Evolutionary conservation across 2,113 vertebrate genomes (phyloP), one percentile per base, ranked within the genome.

Genomic region (Meles meles): DNA sequence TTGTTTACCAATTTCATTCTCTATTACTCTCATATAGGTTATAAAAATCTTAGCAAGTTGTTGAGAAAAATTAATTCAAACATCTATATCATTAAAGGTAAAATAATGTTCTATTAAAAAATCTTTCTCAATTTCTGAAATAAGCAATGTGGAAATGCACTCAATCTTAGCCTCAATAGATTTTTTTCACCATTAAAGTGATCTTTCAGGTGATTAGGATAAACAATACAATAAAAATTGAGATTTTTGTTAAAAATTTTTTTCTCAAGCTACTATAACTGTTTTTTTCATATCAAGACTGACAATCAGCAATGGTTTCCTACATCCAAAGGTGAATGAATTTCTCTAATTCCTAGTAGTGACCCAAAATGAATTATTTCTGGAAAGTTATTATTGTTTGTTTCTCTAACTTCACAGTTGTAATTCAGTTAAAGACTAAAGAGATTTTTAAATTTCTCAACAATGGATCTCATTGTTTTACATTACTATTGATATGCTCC

Each of bases 1-100:
- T 15, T 96, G 55, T 90, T 96, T 97, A 94, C 52, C 72, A 96
- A 72, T 94, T 90, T 93, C 95, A 94, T 96, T 95, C 80, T 77
- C 80, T 97, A 47, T 79, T 91, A 97, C 47, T 95, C 85, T 97
- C 92, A 90, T 49, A 92, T 79, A 89, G 47, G 42, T 80, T 96
- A 90, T 76, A 65, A 83, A 97, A 96, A 63, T 6, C 21, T 93
- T 92, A 96, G n/a, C 34, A 98, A 91, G 59, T 90, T 83, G 25
- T 77, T 97, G 21, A 1, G 61, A 52, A 97, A 97, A 97, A 98
- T 67, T 93, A 97, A 92, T 97, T 97, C 31, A 55, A 93, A 95
- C 47, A 71, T 90, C 83, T 94, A 49, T 76, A 95, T 92, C 42
- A 93, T 90, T 97, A 94, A 97, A 96, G 47, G 44, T 95, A 97